Conservation (phyloP, 2,113 vertebrate genomes). For the Psittacus erithacus region DNA sequence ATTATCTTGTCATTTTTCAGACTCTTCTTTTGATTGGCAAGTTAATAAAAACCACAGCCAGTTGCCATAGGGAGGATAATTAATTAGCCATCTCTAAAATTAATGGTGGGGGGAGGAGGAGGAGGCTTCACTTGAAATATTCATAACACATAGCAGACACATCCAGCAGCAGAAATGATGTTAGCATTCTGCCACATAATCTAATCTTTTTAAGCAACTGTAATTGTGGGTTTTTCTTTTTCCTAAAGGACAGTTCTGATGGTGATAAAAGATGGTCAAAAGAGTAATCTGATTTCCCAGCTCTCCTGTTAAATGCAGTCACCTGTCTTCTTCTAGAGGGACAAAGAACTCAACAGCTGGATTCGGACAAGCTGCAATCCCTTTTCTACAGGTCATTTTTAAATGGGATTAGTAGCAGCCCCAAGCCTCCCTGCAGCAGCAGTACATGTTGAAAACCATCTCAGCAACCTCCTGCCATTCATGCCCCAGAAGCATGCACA, state of each 20-base stretch:
- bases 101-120: neutral
- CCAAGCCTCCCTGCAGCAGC: neutral
- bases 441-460: neutral
- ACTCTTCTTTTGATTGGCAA: conserved; percentile 67
- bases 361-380: neutral
- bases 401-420: neutral
- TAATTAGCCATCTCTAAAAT: conserved; percentile 67
- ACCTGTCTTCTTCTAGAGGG: neutral
- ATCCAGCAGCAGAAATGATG: neutral
- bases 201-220: neutral
- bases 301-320: neutral
- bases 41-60: conserved; percentile 60
- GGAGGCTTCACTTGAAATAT: conserved; percentile 6
- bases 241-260: neutral
- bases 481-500: rapidly evolving
- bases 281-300: neutral
- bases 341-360: rapidly evolving
- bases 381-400: neutral
- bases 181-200: neutral
- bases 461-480: neutral
- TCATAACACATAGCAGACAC: neutral
- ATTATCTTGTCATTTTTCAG: conserved; percentile 60
- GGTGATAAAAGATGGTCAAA: neutral
- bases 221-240: neutral
- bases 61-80: conserved; percentile 58